Conservation (phyloP, 2,888 invertebrate genomes). For the Cyrtodaria siliqua region DNA sequence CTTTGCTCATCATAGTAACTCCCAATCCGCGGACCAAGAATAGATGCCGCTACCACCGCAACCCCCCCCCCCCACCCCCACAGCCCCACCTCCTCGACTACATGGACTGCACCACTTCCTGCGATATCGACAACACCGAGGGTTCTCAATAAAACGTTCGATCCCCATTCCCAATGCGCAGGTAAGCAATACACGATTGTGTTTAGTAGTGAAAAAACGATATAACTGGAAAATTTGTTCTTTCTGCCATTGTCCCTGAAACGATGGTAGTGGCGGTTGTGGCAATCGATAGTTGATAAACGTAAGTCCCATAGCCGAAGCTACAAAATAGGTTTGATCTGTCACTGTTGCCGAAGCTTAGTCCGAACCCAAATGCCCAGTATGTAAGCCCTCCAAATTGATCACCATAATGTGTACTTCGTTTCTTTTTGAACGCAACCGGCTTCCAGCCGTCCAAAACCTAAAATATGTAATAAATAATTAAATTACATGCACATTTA, state of each 20-base stretch:
- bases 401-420: conserved; percentile 94
- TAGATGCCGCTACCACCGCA: conserved; percentile 81
- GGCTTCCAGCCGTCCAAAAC: conserved; percentile 97
- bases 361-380: conserved; percentile 97
- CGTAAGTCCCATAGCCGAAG: conserved; percentile 90
- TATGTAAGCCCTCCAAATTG: conserved; percentile 79
- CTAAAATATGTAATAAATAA: too few relatives aligned
- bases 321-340: conserved; percentile 93
- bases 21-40: conserved; percentile 80
- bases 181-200: conserved; percentile 84
- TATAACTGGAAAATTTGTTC: conserved; percentile 83
- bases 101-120: conserved; percentile 85
- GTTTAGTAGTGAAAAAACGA: conserved; percentile 81
- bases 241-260: conserved; percentile 84
- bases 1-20: conserved; percentile 72
- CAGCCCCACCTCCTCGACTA: too few relatives aligned
- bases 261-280: conserved; percentile 84
- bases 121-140: conserved; percentile 78
- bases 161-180: conserved; percentile 86
- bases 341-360: conserved; percentile 90
- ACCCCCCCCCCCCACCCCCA: conserved; percentile 83
- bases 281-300: conserved; percentile 83
- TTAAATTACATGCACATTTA: too few relatives aligned
- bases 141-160: conserved; percentile 77
- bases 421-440: conserved; percentile 93